A percentile compares a stretch with the other conserved stretches of the same genome.
Conservation (phyloP, 2,888 invertebrate genomes). For the Andrena trimmerana region DNA sequence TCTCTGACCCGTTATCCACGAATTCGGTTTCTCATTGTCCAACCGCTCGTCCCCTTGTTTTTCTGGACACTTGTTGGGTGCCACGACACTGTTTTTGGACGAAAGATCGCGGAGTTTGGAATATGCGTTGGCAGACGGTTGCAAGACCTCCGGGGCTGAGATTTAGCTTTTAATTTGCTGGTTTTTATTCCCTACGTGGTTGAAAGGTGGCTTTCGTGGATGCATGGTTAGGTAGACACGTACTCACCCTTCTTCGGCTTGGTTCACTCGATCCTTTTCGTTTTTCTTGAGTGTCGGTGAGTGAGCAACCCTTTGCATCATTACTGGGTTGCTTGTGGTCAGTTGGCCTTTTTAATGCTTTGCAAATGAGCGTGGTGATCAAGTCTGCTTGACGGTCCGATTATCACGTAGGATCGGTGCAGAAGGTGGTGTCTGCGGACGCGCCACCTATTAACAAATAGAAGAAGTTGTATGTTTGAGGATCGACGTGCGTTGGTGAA, state of each 20-base stretch:
- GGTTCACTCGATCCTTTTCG: neutral
- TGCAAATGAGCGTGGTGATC: too few species aligned
- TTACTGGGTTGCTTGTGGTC: conserved; percentile 21
- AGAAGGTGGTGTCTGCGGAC: too few species aligned
- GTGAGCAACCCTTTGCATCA: conserved; percentile 9
- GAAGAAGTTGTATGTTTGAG: too few species aligned
- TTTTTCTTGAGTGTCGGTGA: neutral
- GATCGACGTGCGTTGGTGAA: too few species aligned
- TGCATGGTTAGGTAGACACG: neutral
- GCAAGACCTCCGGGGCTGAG: too few species aligned
- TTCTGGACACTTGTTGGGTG: conserved; percentile 24
- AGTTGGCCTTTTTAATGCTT: too few species aligned
- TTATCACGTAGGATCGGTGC: too few species aligned
- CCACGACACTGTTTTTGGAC: neutral
- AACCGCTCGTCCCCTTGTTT: neutral
- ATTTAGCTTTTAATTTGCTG: too few species aligned
- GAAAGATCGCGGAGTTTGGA: neutral
- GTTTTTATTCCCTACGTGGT: too few species aligned
- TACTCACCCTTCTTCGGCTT: neutral
- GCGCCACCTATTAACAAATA: too few species aligned
- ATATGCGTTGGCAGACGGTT: neutral
- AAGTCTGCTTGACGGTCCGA: too few species aligned
- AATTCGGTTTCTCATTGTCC: neutral
- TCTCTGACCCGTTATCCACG: neutral
- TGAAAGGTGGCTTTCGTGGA: neutral